Conservation (phyloP, 1,140 invertebrate species). For the Aporrectodea caliginosa region DNA sequence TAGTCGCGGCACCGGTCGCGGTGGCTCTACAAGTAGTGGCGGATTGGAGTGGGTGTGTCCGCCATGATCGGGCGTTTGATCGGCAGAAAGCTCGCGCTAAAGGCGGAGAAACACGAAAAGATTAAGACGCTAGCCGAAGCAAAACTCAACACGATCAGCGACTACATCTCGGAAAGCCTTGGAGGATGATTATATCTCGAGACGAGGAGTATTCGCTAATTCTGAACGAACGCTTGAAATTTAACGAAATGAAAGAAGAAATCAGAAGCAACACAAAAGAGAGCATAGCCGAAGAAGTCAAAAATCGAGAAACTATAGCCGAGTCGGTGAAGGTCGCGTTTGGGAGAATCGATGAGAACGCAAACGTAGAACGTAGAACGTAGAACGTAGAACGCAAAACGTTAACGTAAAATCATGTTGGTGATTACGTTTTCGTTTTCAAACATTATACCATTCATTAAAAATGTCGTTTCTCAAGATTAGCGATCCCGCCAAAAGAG, state of each 20-base stretch:
- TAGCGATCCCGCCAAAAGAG: not conserved
- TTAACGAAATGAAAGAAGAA: not conserved
- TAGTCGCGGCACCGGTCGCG: no score
- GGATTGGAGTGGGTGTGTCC: no score
- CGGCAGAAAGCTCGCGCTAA: not conserved
- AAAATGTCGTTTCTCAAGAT: not conserved
- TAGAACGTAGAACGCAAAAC: not conserved
- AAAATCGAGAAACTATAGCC: not conserved
- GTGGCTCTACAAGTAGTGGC: no score
- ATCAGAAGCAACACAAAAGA: not conserved
- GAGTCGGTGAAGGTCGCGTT: not conserved
- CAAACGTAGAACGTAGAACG: not conserved
- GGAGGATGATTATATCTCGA: not conserved
- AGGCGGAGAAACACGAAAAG: not conserved
- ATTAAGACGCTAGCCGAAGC: not conserved
- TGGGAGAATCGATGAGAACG: not conserved
- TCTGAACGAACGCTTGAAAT: not conserved
- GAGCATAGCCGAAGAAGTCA: not conserved
- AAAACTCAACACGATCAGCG: not conserved
- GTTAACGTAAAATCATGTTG: not conserved
- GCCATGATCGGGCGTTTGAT: not conserved
- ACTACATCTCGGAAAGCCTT: not conserved
- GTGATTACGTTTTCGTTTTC: not conserved
- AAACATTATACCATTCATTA: not conserved
- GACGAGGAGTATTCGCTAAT: not conserved